These are phyloP conservation scores for Drosophila eugracilis DNA, from an alignment of 1,140 invertebrate species.

Conservation along the genomic window DNA sequence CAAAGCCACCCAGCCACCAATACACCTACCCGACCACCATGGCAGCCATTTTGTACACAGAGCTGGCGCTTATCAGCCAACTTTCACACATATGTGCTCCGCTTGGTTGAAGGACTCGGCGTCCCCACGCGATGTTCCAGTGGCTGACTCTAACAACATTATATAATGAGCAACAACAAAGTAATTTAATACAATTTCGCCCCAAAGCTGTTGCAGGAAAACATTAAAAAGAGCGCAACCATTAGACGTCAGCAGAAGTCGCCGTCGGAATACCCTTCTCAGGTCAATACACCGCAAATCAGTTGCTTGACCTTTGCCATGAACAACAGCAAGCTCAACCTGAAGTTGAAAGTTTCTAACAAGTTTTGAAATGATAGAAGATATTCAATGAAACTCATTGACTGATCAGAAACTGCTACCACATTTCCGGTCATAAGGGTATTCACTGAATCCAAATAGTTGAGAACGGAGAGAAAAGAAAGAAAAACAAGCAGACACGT, in stretches of 20 bases:
- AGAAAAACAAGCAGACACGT: slow-evolving; percentile 21
- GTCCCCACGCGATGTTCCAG: slow-evolving; percentile 53
- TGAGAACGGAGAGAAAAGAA: slow-evolving; percentile 9
- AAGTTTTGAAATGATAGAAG: too few relatives aligned
- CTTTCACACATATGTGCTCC: slow-evolving; percentile 47
- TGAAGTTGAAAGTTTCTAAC: background rate
- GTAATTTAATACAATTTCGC: slow-evolving; percentile 80
- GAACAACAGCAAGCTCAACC: slow-evolving; percentile 2
- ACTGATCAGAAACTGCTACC: background rate
- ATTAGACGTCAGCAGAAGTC: slow-evolving; percentile 15
- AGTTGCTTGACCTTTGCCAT: slow-evolving; percentile 32
- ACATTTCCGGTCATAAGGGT: slow-evolving; percentile 21
- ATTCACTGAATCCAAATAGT: slow-evolving; percentile 6
- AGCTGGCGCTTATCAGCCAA: slow-evolving; percentile 41
- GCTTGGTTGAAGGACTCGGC: slow-evolving; percentile 18
- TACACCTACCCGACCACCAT: background rate
- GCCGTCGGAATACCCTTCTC: slow-evolving; percentile 21
- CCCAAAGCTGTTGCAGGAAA: slow-evolving; percentile 56
- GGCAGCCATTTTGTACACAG: slow-evolving; percentile 31
- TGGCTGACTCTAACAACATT: slow-evolving; percentile 72
- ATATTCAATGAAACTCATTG: too few relatives aligned
- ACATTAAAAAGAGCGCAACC: slow-evolving; percentile 40
- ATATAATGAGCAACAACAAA: slow-evolving; percentile 82
- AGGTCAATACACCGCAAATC: slow-evolving; percentile 14
- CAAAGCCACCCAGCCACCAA: background rate